These are phyloP conservation scores for Barnardius zonarius DNA, from an alignment of 2,113 vertebrate genomes.

Conservation along the genomic window DNA sequence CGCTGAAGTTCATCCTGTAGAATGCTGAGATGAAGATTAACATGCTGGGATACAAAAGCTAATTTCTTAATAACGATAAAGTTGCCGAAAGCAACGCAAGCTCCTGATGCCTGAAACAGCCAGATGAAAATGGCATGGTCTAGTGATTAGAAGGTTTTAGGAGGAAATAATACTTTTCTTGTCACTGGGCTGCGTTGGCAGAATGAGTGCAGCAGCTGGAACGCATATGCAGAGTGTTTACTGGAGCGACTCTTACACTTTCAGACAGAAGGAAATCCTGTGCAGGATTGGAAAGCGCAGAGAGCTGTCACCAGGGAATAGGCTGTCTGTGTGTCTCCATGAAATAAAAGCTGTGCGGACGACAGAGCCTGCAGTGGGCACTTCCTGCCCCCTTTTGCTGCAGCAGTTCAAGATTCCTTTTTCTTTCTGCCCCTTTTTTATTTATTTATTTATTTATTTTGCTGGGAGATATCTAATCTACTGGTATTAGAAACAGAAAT, in stretches of 20 bases:
- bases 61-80: conserved; percentile 54
- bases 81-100: conserved; percentile 28
- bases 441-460: not conserved
- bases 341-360: conserved; percentile 69
- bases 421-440: not conserved
- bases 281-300: conserved; percentile 63
- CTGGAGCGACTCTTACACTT: conserved; percentile 72
- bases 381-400: conserved; percentile 39
- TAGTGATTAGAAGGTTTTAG: conserved; percentile 70
- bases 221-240: conserved; percentile 77
- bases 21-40: not conserved
- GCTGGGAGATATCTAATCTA: not conserved
- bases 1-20: not conserved
- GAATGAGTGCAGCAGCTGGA: conserved; percentile 73
- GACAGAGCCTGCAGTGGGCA: conserved; percentile 60
- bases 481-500: conserved; percentile 13
- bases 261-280: conserved; percentile 83
- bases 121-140: conserved; percentile 59
- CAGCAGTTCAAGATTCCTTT: conserved; percentile 10
- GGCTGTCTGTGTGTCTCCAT: conserved; percentile 68
- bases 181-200: conserved; percentile 63
- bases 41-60: not conserved
- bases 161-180: conserved; percentile 79
- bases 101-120: not conserved
- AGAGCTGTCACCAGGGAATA: conserved; percentile 71